phyloP scores from a whole-genome alignment of 1,140 invertebrate genomes.

The Helicoverpa zea region DNA sequence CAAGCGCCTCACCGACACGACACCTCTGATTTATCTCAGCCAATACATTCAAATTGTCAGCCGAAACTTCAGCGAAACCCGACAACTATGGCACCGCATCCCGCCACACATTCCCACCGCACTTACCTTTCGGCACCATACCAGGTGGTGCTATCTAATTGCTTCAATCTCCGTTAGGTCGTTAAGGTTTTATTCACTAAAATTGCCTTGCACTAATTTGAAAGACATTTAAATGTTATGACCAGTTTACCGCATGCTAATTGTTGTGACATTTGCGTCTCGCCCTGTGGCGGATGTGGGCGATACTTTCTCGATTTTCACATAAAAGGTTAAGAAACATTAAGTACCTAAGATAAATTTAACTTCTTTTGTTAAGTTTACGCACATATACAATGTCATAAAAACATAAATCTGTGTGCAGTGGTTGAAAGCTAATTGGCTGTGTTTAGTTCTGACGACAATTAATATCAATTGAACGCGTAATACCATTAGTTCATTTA shows the following conservation, averaged over 20 bases:
- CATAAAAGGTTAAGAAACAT: conserved; percentile 6
- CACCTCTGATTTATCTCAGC: conserved; percentile 75
- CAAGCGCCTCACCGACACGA: conserved; percentile 63
- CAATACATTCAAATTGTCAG: conserved; percentile 71
- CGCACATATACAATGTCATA: not conserved
- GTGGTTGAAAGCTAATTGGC: not conserved
- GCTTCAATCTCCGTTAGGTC: not conserved
- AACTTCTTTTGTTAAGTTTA: not conserved
- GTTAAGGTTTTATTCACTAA: conserved; percentile 22
- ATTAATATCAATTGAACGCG: conserved; percentile 37
- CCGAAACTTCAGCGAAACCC: conserved; percentile 52
- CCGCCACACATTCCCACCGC: not conserved
- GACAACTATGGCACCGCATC: conserved; percentile 13
- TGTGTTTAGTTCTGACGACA: not conserved
- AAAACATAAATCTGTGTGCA: not conserved
- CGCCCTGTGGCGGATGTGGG: conserved; percentile 9
- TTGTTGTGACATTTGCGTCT: conserved; percentile 29
- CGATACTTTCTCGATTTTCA: conserved; percentile 28
- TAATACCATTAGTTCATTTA: conserved; percentile 36
- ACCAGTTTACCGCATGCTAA: conserved; percentile 21
- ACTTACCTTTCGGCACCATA: not conserved
- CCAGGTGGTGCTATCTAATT: not conserved
- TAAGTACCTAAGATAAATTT: not conserved
- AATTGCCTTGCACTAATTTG: conserved; percentile 25
- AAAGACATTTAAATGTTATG: conserved; percentile 36